These are phyloP conservation scores for Bactericera cockerelli DNA, from an alignment of 1,140 invertebrate genomes.

Conservation along the genomic window DNA sequence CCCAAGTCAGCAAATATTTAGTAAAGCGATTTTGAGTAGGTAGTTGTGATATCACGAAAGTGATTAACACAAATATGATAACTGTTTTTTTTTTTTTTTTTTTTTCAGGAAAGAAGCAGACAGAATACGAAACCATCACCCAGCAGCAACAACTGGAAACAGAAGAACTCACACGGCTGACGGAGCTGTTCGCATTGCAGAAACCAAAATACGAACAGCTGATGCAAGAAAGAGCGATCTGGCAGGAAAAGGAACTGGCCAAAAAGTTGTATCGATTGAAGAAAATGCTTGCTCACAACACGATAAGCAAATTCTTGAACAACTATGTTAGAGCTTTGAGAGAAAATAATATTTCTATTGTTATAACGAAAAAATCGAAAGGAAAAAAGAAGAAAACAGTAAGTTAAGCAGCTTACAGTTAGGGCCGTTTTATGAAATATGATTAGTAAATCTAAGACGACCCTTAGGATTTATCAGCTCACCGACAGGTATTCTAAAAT, in stretches of 20 bases:
- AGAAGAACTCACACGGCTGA: background rate
- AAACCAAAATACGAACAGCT: background rate
- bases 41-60: no score
- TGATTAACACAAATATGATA: no score
- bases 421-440: no score
- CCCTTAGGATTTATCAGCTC: no score
- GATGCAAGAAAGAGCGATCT: background rate
- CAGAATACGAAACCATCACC: background rate
- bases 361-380: background rate
- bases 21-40: no score
- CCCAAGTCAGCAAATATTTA: no score
- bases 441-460: no score
- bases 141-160: background rate
- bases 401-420: no score
- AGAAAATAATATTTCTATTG: slow-evolving; percentile 7
- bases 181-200: background rate
- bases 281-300: background rate
- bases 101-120: slow-evolving; percentile 1
- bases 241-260: background rate
- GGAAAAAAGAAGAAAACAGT: slow-evolving; percentile 6
- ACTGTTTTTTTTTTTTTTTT: no score
- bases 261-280: background rate
- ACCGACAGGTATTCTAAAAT: no score
- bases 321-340: background rate
- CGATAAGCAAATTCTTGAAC: background rate